These are phyloP conservation scores for Thryonomys swinderianus DNA, from an alignment of 2,113 vertebrate genomes.

Conservation along the genomic window DNA sequence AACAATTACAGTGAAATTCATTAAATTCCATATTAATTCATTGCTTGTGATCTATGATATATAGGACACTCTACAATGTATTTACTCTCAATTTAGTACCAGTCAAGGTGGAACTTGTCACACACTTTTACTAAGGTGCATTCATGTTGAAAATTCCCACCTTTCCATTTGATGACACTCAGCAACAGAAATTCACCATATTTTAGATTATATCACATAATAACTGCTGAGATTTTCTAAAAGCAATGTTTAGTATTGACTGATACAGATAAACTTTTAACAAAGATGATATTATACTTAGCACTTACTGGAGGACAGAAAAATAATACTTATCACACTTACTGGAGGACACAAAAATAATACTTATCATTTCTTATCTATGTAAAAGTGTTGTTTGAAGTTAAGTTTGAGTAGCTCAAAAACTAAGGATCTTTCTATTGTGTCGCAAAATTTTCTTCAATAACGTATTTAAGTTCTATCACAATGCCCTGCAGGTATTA, in stretches of 20 bases:
- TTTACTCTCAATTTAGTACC: neutral
- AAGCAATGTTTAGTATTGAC: neutral
- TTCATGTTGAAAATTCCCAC: neutral
- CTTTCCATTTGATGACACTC: neutral
- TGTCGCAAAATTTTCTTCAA: neutral
- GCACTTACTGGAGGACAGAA: neutral
- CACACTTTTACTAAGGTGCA: neutral
- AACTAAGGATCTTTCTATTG: neutral
- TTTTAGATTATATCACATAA: neutral
- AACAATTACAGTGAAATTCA: neutral
- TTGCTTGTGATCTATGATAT: neutral
- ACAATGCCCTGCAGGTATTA: neutral
- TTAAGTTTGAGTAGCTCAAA: neutral
- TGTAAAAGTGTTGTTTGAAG: neutral
- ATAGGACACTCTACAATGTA: neutral
- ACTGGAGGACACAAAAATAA: neutral
- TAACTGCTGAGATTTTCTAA: conserved; percentile 10
- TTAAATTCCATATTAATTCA: neutral
- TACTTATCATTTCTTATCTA: neutral
- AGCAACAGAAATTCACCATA: neutral
- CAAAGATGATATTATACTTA: neutral
- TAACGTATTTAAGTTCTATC: neutral
- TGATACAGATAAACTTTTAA: too few species aligned
- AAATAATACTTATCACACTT: neutral
- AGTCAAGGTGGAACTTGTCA: neutral